Evolutionary conservation across 1,140 invertebrate species (phyloP).

Genomic region (Planococcus citri): DNA sequence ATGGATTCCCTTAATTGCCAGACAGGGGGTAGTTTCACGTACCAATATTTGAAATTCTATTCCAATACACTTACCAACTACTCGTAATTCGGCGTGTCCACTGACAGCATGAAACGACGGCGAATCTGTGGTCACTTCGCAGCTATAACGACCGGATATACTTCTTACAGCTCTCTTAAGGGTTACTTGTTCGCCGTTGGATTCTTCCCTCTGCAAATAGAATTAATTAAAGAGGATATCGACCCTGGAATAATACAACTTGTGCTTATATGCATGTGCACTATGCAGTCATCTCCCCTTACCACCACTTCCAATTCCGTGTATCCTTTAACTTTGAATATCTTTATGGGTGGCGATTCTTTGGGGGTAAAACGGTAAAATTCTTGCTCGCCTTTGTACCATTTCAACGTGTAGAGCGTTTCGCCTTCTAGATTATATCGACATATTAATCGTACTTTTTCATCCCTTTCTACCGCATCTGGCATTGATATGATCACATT

Average conservation of each 20-base stretch:
- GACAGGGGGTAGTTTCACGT: no score
- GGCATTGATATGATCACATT: slow-evolving; percentile 51
- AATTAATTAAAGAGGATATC: not conserved
- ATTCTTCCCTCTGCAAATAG: slow-evolving; percentile 44
- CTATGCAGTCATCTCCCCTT: no score
- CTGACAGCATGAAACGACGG: slow-evolving; percentile 44
- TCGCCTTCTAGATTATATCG: slow-evolving; percentile 51
- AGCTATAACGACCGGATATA: slow-evolving; percentile 67
- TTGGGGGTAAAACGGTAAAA: slow-evolving; percentile 65
- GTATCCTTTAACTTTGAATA: slow-evolving; percentile 47
- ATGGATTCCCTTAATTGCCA: no score
- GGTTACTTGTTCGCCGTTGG: slow-evolving; percentile 59
- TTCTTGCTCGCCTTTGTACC: slow-evolving; percentile 64
- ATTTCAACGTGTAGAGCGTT: slow-evolving; percentile 62
- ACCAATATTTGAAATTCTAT: no score
- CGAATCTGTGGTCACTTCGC: slow-evolving; percentile 70
- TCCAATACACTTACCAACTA: slow-evolving; percentile 29
- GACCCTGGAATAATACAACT: not conserved
- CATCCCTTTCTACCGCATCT: slow-evolving; percentile 49
- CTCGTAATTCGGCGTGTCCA: slow-evolving; percentile 26
- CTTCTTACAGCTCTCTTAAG: slow-evolving; percentile 54
- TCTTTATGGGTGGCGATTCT: slow-evolving; percentile 47
- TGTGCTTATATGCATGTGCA: not conserved
- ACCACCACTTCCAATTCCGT: slow-evolving; percentile 31
- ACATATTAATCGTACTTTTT: slow-evolving; percentile 45